phyloP scores from a whole-genome alignment of 2,888 invertebrate genomes.

The Cartodere bifasciata region DNA sequence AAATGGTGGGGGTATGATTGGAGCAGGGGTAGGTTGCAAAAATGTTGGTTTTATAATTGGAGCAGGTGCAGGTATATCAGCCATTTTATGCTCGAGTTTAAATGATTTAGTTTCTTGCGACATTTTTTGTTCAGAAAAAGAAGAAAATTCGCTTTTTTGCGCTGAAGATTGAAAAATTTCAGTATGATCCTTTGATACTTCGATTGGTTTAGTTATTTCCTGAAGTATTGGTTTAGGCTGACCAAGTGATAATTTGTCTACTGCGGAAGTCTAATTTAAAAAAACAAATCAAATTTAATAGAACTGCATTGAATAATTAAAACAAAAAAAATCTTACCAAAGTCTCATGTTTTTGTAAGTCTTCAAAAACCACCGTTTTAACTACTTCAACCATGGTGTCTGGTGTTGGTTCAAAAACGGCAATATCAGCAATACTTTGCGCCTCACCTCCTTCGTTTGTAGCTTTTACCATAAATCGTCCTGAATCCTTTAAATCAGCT shows the following conservation, averaged over 20 bases:
- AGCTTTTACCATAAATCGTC: slow-evolving; percentile 64
- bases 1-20: slow-evolving; percentile 15
- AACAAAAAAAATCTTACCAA: slow-evolving; percentile 29
- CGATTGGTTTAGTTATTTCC: slow-evolving; percentile 19
- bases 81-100: slow-evolving; percentile 29
- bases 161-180: slow-evolving; percentile 17
- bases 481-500: slow-evolving; percentile 54
- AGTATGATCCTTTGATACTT: too few relatives aligned
- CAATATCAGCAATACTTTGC: slow-evolving; percentile 68
- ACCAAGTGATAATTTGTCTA: slow-evolving; percentile 26
- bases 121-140: slow-evolving; percentile 27
- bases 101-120: slow-evolving; percentile 30
- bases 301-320: too few relatives aligned
- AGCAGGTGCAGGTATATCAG: slow-evolving; percentile 26
- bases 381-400: slow-evolving; percentile 55
- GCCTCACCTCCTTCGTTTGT: slow-evolving; percentile 68
- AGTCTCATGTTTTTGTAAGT: slow-evolving; percentile 36
- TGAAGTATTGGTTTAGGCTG: slow-evolving; percentile 16
- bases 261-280: slow-evolving; percentile 24
- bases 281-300: too few relatives aligned
- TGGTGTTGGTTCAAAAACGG: slow-evolving; percentile 56
- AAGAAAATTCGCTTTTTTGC: slow-evolving; percentile 28
- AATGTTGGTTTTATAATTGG: slow-evolving; percentile 14
- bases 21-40: slow-evolving; percentile 6
- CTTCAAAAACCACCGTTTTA: slow-evolving; percentile 52